Base-by-base conservation (phyloP, 23 tunicate genomes). In the Diplosoma virens region DNA sequence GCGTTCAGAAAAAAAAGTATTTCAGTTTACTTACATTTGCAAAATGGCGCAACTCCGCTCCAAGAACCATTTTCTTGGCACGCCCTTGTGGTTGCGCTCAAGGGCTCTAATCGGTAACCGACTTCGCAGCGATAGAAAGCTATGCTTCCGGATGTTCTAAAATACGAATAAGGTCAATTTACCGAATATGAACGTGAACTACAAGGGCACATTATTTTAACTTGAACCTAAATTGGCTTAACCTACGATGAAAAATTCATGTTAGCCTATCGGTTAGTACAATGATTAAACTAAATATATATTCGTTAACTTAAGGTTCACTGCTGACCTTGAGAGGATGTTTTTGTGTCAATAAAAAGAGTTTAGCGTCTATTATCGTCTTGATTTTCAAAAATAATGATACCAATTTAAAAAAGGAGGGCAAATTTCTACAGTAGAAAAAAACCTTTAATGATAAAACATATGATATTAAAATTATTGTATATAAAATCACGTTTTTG, bases 41-140 rank as follows among this genome's bases (percentile, higher is more conserved):
- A 92, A 53, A 66, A 35, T 0, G 87, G 88, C 5, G 71, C 84
- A 30, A 37, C 41, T 0, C 83, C 91, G 36, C 87, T 79, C 97
- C 97, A 92, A 3, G 92, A 85, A 3, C 92, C 97, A 35, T 68
- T 85, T 45, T 81, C 91, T 14, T 45, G 17, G 33, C 97, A 92
- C 23, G 37, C 16, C 28, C 92, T 65, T 24, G n/a, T 37, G n/a
- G 79, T 47, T 25, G 79, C 70, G 24, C 69, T 81, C 3, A 31
- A 35, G 2, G 88, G 87, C 21, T 58, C 55, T 14, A 92, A 30
- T 11, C 68, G 29, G 71, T 85, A 92, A 0, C 97, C 97, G 23
- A 29, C 47, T 20, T 92, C 77, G 53, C 97, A 92, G 32, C 76
- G 23, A 37, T 92, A 92, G 17, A 64, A 18, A 5, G 80, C 86